Evolutionary conservation across 1,140 invertebrate genomes (phyloP).

Genomic region (Aphaenogaster ashmeadi): DNA sequence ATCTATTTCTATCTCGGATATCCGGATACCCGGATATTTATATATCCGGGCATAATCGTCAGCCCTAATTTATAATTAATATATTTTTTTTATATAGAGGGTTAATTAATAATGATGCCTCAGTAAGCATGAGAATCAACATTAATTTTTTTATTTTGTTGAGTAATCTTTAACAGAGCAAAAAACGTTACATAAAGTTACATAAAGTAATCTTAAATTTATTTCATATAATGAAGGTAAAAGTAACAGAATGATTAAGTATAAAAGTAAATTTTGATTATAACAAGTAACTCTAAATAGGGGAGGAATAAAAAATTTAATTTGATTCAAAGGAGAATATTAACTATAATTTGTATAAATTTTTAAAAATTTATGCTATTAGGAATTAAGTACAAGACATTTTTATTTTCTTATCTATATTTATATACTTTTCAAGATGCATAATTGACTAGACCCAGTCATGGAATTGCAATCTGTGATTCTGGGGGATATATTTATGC

Average conservation of each 20-base stretch:
- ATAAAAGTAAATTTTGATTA: background rate
- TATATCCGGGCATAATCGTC: too few relatives aligned
- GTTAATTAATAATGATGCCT: too few relatives aligned
- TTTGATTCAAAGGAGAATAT: background rate
- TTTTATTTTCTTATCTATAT: background rate
- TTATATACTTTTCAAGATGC: constrained; percentile 45
- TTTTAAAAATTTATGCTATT: background rate
- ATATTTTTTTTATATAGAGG: too few relatives aligned
- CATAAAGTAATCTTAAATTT: too few relatives aligned
- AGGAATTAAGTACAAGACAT: background rate
- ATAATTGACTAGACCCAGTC: constrained; percentile 78
- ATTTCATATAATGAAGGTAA: background rate
- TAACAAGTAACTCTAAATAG: background rate
- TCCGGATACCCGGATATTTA: too few relatives aligned
- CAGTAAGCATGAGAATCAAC: too few relatives aligned
- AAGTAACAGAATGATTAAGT: background rate
- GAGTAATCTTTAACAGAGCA: too few relatives aligned
- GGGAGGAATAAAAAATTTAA: background rate
- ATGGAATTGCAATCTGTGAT: constrained; percentile 66
- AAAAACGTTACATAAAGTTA: too few relatives aligned
- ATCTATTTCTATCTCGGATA: too few relatives aligned
- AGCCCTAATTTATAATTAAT: too few relatives aligned
- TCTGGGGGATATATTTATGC: constrained; percentile 76
- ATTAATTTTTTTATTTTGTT: too few relatives aligned
- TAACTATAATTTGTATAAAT: background rate